Evolutionary conservation across 2,888 invertebrate genomes (phyloP), one percentile per base, ranked within the genome.

Genomic region (Papilio demoleus): DNA sequence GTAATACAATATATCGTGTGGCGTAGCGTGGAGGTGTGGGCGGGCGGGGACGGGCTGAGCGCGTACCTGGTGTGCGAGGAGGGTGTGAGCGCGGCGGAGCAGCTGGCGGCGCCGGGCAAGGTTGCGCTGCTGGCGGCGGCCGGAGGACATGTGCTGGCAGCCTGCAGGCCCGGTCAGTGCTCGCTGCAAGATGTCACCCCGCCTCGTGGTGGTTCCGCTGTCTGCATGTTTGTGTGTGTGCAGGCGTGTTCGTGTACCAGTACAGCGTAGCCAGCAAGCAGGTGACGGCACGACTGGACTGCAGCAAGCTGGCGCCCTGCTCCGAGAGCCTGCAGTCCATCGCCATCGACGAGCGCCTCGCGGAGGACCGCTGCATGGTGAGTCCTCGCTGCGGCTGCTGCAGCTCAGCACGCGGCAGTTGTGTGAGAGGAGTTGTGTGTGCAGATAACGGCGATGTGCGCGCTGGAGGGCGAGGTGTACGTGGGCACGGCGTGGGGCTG

Each of bases 401-500:
- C 36, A 11, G 45, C 2, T 1, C 40, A 14, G 14, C 40, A 4
- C 40, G n/a, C n/a, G 6, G 31, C 56, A 31, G 24, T 2, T 4
- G 34, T 61, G 4, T 8, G 36, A 97, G 8, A 98, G 98, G 85
- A 97, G 97, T 76, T 92, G 98, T 14, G 98, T 14, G 34, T 22
- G n/a, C 76, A 96, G 94, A 96, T 97, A 70, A 94, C 95, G 73
- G 94, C 96, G 76, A 85, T 97, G 78, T 94, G 95, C 61, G 93
- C 95, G 38, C 88, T 95, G 65, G 94, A 94, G 38, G 94, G 94
- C 36, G 95, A 96, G 78, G 90, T 99, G 47, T 98, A 97, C 85
- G 96, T 97, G 71, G 99, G 99, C 58, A 99, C 99, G 0, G 97
- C 97, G 8, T 97, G 97, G 96, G 99, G 99, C 27, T 98, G 98